Conservation (phyloP, 2,797 vertebrate genomes). For the Cryptoblepharus egeriae region DNA sequence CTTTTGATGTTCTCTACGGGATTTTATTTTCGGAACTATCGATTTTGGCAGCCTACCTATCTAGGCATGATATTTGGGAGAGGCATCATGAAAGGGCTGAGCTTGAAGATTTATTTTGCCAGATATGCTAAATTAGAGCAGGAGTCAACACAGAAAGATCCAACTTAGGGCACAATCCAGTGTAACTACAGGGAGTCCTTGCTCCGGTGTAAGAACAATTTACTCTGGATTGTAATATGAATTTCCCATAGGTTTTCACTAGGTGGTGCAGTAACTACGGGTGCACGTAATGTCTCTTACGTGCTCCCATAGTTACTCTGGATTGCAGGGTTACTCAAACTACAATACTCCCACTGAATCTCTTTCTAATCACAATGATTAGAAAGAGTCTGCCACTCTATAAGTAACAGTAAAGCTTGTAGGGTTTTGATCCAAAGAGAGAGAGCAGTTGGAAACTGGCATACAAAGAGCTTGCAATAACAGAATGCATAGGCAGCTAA, state of each 20-base stretch:
- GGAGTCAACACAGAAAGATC: accelerated
- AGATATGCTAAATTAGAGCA: slow-evolving; percentile 36
- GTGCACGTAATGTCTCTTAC: no score
- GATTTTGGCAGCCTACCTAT: background rate
- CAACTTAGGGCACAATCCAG: no score
- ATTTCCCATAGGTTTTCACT: no score
- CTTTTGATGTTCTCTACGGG: background rate
- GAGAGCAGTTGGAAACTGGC: background rate
- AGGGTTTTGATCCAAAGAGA: background rate
- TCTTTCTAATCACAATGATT: background rate
- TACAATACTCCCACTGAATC: slow-evolving; percentile 25
- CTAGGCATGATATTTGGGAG: background rate
- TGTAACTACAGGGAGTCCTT: no score
- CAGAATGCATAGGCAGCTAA: no score
- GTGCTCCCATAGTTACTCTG: no score
- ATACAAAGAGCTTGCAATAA: background rate
- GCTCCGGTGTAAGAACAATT: no score
- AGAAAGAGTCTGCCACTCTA: background rate
- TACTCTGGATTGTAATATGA: no score
- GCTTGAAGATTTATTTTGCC: slow-evolving; percentile 17
- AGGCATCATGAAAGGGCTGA: no score
- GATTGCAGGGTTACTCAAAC: slow-evolving; percentile 47
- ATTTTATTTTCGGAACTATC: no score
- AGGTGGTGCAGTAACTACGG: no score
- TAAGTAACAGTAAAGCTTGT: background rate